Evolutionary conservation across 2,888 invertebrate species (phyloP).

Genomic region (Pycnomerus fuliginosus): DNA sequence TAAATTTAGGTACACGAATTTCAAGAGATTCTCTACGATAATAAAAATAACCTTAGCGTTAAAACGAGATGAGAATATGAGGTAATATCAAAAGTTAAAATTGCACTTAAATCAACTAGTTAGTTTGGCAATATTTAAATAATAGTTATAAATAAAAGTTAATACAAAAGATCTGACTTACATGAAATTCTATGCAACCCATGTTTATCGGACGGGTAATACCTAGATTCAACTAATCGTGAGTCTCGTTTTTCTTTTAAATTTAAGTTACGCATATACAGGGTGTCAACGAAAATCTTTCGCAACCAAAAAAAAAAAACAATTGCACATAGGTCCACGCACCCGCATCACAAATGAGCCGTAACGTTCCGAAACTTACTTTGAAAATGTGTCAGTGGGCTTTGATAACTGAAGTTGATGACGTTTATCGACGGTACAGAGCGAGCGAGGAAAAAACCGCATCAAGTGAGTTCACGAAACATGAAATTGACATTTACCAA

Average conservation of each 20-base stretch:
- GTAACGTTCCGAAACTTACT: no score
- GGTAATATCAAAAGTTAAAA: conserved; percentile 49
- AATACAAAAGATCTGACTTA: conserved; percentile 27
- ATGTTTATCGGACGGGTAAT: conserved; percentile 23
- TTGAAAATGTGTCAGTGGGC: no score
- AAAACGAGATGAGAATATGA: conserved; percentile 47
- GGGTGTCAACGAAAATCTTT: conserved; percentile 6
- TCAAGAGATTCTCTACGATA: conserved; percentile 34
- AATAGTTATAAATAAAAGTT: conserved; percentile 24
- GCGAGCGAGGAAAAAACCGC: no score
- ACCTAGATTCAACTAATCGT: conserved; percentile 11
- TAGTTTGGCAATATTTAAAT: conserved; percentile 48
- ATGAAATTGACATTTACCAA: no score
- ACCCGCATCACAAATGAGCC: no score
- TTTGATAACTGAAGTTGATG: no score
- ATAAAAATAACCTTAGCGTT: conserved; percentile 31
- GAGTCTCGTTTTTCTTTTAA: conserved; percentile 16
- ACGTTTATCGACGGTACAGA: no score
- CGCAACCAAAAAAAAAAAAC: conserved; percentile 1
- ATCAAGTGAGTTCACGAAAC: no score
- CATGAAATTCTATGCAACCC: conserved; percentile 20
- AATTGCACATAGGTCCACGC: background rate
- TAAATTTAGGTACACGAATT: conserved; percentile 32
- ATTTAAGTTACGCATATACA: conserved; percentile 14
- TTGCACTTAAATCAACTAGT: conserved; percentile 49